Evolutionary conservation across 2,113 vertebrate species (phyloP).

Genomic region (Ramphastos sulfuratus): DNA sequence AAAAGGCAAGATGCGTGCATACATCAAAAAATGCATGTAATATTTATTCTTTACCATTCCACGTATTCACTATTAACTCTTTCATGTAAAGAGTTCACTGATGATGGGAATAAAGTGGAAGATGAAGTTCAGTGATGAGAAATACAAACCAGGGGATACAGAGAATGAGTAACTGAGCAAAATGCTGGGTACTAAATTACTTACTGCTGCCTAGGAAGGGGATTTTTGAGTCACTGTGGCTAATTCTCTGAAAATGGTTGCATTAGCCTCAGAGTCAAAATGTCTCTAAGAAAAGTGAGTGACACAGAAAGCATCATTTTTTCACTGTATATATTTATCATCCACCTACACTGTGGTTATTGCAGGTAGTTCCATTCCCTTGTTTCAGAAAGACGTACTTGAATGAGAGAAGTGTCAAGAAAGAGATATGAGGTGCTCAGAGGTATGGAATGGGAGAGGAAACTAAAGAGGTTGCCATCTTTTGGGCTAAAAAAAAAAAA

Average conservation of each 20-base stretch:
- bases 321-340: not conserved
- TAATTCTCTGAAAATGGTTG: not conserved
- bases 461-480: not conserved
- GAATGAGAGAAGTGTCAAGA: not conserved
- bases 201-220: not conserved
- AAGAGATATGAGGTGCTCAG: not conserved
- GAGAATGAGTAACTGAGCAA: not conserved
- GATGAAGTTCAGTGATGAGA: not conserved
- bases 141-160: not conserved
- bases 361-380: not conserved
- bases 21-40: not conserved
- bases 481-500: not conserved
- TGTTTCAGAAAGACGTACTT: not conserved
- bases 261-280: not conserved
- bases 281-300: not conserved
- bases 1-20: not conserved
- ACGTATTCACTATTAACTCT: not conserved
- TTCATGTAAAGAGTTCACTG: not conserved
- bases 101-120: not conserved
- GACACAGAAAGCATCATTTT: not conserved
- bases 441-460: not conserved
- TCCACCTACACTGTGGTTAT: not conserved
- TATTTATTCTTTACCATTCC: not conserved
- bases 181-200: not conserved
- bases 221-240: not conserved